Base-by-base conservation (phyloP, 2,797 vertebrate species). In the Nyctalus aviator region DNA sequence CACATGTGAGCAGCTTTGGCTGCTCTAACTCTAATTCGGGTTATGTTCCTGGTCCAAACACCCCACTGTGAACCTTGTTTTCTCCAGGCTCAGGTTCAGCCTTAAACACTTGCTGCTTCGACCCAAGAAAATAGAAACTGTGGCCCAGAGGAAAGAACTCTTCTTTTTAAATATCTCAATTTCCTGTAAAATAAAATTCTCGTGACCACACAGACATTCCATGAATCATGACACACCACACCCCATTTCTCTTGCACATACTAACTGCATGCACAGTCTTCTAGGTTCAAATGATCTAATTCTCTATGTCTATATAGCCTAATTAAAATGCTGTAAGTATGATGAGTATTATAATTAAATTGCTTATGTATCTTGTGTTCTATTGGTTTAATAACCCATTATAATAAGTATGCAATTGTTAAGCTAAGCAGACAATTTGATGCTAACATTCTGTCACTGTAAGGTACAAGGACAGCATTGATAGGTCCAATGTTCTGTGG, bases 31-130 rank as follows among this genome's bases (percentile, higher is more conserved):
- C 90, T 89, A 91, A 69, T 81, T 84, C 64, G 59, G 88, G 68
- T 83, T 96, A 84, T 69, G 90, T 95, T 95, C 93, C 93, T 92
- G 79, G 57, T 75, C 94, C 66, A 92, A 88, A 88, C 0, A 1
- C 68, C 78, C 62, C 93, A 82, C 93, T 96, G 95, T 95, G 95
- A 96, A 90, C 88, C 88, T 94, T 89, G 75, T 96, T 93, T 98
- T 97, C 89, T 97, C 91, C 93, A 97, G 94, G 66, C 86, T 96
- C 94, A 84, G 93, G 75, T 89, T 97, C 64, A 59, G 84, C 95
- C 94, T 93, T 89, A 97, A 92, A 94, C 64, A 86, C 96, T 97
- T 97, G 94, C 81, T 94, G 35, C 17, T 23, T 93, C 76, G 66
- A 94, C 11, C 57, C 35, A 35, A 78, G 32, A 37, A 41, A 66